Base-by-base conservation (phyloP, 2,888 invertebrate species). In the Myathropa florea region DNA sequence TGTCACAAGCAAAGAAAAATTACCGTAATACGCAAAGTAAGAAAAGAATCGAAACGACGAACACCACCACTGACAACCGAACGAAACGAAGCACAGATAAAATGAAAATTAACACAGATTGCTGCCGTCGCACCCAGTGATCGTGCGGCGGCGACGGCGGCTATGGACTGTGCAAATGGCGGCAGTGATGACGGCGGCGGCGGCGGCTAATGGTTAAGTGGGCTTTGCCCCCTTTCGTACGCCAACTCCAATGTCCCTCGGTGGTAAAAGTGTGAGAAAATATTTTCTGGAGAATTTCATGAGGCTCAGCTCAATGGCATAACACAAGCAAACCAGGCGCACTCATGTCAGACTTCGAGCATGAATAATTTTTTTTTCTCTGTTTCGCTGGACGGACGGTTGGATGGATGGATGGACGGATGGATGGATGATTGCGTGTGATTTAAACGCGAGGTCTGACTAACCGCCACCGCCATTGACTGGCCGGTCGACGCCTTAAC, bases 191-290 rank as follows among this genome's bases (percentile, higher is more conserved):
- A 36, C 55, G 55, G 28, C 53, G 63, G 57, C 70, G 59, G 63
- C 63, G 33, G 59, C 70, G 18, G 57, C 46, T 46, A 46, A 46
- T 57, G 57, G 24, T 67, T 63, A 82, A 65, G 76, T 76, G 64
- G 64, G 70, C 65, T 70, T 71, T 23, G 55, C 55, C 71, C 77
- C 55, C 71, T 82, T 65, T 60, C 64, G 21, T 68, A 39, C 39
- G 24, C 33, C 57, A 53, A 30, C 23, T 4, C 14, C 71, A 46
- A 18, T 33, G 70, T 30, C 59, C 59, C 23, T 26, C 53, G 14
- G 46, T 64, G 63, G 78, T 71, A 72, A 79, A 67, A 82, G 82
- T 82, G 82, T 82, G 82, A 77, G 82, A 82, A 82, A 77, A 82
- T 77, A 77, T 77, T 82, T 71, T 65, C 65, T 67, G 21, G 68